Conservation (phyloP, 2,797 vertebrate species). For the Enteromius thamalakanensis region DNA sequence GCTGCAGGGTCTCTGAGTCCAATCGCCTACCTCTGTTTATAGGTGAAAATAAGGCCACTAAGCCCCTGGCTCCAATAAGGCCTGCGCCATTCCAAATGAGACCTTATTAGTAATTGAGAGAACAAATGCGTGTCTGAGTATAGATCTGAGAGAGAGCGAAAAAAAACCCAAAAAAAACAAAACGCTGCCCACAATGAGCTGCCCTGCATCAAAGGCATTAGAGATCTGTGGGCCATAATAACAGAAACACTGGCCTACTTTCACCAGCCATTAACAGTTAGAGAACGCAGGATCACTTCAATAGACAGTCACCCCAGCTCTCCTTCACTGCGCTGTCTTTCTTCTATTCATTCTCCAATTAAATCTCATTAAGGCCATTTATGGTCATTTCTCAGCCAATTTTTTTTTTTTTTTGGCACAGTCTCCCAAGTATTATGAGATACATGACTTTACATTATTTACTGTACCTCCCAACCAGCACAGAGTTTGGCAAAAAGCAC, state of each 20-base stretch:
- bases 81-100: conserved; percentile 31
- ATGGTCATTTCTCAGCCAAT: conserved; percentile 65
- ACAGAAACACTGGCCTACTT: conserved; percentile 55
- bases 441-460: background rate
- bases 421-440: conserved; percentile 43
- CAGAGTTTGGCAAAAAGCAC: background rate
- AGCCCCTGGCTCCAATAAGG: conserved; percentile 42
- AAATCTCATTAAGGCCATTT: conserved; percentile 70
- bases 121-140: conserved; percentile 51
- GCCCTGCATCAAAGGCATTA: conserved; percentile 44
- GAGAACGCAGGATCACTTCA: conserved; percentile 28
- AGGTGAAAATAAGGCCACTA: conserved; percentile 45
- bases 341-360: conserved; percentile 70
- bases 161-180: background rate
- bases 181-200: conserved; percentile 38
- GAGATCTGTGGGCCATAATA: conserved; percentile 38
- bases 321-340: conserved; percentile 49
- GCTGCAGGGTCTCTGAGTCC: conserved; percentile 16
- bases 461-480: background rate
- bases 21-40: conserved; percentile 30
- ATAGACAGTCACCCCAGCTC: conserved; percentile 47
- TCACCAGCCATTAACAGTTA: conserved; percentile 51
- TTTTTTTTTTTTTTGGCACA: conserved; percentile 35
- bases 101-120: conserved; percentile 41
- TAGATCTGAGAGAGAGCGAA: background rate